Evolutionary conservation across 92 coral and sea anemone species (phyloP).

Genomic region (Porites lobata): DNA sequence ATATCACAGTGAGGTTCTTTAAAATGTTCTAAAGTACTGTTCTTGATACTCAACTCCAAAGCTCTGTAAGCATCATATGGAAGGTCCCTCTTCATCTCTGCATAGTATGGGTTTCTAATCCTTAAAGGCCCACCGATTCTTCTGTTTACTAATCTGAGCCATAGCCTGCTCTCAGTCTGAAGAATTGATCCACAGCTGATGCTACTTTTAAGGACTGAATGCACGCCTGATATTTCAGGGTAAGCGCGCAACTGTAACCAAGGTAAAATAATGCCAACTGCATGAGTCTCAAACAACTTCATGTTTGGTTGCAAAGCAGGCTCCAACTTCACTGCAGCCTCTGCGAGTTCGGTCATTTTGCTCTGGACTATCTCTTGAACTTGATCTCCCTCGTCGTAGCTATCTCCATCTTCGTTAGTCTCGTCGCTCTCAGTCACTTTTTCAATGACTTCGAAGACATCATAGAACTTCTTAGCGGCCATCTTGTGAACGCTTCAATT

Average conservation of each 20-base stretch:
- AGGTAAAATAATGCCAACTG: neutral
- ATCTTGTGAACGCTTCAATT: conserved; percentile 6
- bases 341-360: conserved; percentile 13
- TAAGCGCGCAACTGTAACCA: conserved; percentile 10
- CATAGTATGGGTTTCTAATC: conserved; percentile 62
- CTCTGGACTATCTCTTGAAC: conserved; percentile 1
- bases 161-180: conserved; percentile 3
- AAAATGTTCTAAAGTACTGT: conserved; percentile 22
- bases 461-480: neutral
- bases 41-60: conserved; percentile 29
- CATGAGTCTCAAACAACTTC: neutral
- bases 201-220: neutral
- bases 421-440: neutral
- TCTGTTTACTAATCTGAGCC: neutral
- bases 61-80: conserved; percentile 61
- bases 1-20: conserved; percentile 58
- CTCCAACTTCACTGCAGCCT: conserved; percentile 11
- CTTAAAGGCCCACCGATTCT: conserved; percentile 50
- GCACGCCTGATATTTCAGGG: conserved; percentile 9
- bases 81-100: conserved; percentile 53
- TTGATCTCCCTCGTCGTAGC: conserved; percentile 1
- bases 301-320: conserved; percentile 6
- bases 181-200: conserved; percentile 12
- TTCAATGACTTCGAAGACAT: conserved; percentile 4
- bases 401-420: neutral